Evolutionary conservation across 2,888 invertebrate species (phyloP), one percentile per base, ranked within the genome.

Genomic region (Leuctra nigra): DNA sequence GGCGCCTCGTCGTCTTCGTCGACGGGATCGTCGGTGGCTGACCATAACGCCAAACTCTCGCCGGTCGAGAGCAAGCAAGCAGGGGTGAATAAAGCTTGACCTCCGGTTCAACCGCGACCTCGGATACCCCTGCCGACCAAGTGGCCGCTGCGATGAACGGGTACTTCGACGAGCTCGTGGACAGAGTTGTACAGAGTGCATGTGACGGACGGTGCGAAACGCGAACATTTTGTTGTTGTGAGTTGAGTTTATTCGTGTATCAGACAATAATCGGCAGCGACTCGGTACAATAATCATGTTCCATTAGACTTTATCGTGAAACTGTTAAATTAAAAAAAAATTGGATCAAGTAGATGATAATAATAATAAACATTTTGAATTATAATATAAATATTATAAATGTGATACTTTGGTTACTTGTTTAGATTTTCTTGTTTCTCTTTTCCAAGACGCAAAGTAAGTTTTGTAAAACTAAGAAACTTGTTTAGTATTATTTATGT

Each of bases 1-100:
- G 78, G 80, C 67, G 81, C 82, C 41, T 81, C 81, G 55, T 81
- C 80, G 56, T 81, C 81, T 53, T 81, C 79, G 61, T 77, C 81
- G 64, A 60, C 61, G 39, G 55, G 59, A 35, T 61, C 62, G 36
- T 64, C 63, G 41, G 63, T 56, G 14, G 56, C 56, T 29, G 61
- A 62, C 24, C 60, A 60, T 20, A 59, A 55, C 38, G 50, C 56
- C 29, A 56, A 55, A 23, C 50, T 57, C 11, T 36, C 61, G 9
- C 46, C 59, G 13, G 57, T 57, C 54, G 46, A 18, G 53, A 29
- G 57, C 39, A 47, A 57, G 35, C 52, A 36, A 22, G 54, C 56
- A 20, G 50, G 54, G 18, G 46, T 56, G 22, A 56, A 59, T 47
- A 60, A 60, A 41, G 61, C 61, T 56, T 61, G 61, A 61, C 59